These are phyloP conservation scores for Spodoptera frugiperda DNA, from an alignment of 1,140 invertebrate species.

Conservation along the genomic window DNA sequence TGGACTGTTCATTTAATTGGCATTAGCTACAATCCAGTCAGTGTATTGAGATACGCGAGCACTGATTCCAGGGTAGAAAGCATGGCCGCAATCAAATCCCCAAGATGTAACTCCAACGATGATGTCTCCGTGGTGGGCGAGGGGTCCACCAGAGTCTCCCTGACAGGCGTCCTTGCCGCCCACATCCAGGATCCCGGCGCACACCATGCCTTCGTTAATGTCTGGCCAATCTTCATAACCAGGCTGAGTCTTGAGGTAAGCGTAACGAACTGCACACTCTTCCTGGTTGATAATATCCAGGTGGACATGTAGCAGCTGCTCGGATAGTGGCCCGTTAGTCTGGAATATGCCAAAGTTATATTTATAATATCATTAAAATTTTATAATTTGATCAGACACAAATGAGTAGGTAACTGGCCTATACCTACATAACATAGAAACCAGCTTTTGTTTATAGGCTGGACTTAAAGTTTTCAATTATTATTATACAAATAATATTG, in stretches of 20 bases:
- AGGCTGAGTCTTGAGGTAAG: slow-evolving; percentile 58
- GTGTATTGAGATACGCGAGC: slow-evolving; percentile 84
- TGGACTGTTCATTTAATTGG: slow-evolving; percentile 7
- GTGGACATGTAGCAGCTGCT: slow-evolving; percentile 68
- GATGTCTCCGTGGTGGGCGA: slow-evolving; percentile 79
- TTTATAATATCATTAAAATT: no score
- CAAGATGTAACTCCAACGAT: slow-evolving; percentile 87
- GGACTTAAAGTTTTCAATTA: no score
- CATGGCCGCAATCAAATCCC: slow-evolving; percentile 86
- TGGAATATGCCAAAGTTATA: slow-evolving; percentile 26
- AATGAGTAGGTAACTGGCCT: no score
- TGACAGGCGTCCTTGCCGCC: slow-evolving; percentile 87
- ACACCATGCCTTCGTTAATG: slow-evolving; percentile 71
- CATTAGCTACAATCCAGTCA: slow-evolving; percentile 85
- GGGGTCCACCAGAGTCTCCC: slow-evolving; percentile 89
- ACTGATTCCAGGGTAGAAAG: slow-evolving; percentile 85
- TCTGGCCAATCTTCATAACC: slow-evolving; percentile 56
- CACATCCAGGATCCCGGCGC: slow-evolving; percentile 65
- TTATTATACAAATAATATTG: no score
- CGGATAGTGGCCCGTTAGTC: slow-evolving; percentile 54
- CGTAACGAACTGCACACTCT: slow-evolving; percentile 68
- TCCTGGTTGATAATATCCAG: slow-evolving; percentile 82
- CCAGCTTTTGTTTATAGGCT: no score
- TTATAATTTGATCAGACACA: no score
- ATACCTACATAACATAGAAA: no score